phyloP scores from a whole-genome alignment of 2,888 invertebrate genomes.

The Clusia tigrina region DNA sequence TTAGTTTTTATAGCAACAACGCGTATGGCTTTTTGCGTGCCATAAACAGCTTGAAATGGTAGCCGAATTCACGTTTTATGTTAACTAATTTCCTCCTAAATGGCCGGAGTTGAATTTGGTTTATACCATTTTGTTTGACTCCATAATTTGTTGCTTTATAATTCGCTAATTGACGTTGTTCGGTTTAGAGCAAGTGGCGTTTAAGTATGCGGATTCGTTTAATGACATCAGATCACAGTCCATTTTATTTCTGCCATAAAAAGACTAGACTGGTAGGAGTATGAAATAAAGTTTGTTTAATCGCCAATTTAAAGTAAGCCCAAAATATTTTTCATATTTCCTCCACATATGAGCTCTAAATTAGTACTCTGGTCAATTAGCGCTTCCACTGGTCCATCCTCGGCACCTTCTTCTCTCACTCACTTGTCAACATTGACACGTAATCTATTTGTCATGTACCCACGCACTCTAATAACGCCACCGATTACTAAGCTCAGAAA shows the following conservation, averaged over 20 bases:
- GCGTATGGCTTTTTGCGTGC: background rate
- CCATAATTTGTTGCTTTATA: too few species aligned
- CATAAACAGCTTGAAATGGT: background rate
- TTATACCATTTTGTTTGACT: background rate
- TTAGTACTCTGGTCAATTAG: too few species aligned
- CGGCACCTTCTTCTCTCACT: background rate
- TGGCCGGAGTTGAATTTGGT: background rate
- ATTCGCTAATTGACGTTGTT: background rate
- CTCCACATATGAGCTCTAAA: too few species aligned
- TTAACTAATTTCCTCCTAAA: background rate
- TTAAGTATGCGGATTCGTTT: background rate
- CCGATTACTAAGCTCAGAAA: background rate
- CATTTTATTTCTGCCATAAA: too few species aligned
- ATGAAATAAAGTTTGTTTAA: too few species aligned
- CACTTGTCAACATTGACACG: background rate
- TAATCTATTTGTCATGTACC: constrained; percentile 2
- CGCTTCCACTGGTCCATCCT: too few species aligned
- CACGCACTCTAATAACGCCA: background rate
- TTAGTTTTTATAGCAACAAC: background rate
- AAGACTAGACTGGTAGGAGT: too few species aligned
- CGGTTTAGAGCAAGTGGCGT: background rate
- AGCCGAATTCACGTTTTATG: background rate
- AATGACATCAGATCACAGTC: too few species aligned
- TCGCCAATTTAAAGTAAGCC: too few species aligned
- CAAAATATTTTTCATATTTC: background rate